Evolutionary conservation across 2,888 invertebrate genomes (phyloP).

Genomic region (Cephus nigrinus): DNA sequence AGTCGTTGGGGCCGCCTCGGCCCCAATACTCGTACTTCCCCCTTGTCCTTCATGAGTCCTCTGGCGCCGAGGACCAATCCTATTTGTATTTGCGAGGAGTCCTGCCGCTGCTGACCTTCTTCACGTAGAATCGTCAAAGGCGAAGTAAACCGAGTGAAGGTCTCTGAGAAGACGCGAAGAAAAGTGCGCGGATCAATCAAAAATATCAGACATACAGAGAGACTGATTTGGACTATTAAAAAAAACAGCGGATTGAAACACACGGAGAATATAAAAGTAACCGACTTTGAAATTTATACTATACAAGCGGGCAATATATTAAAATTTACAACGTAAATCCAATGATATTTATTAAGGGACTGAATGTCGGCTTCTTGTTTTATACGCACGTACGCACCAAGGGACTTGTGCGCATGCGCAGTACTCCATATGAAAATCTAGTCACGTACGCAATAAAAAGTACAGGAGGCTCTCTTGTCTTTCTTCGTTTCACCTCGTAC

Average conservation of each 20-base stretch:
- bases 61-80: constrained; percentile 15
- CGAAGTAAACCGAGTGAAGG: too few species aligned
- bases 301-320: background rate
- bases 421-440: too few species aligned
- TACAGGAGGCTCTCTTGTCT: too few species aligned
- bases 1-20: background rate
- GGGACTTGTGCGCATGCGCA: too few species aligned
- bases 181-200: too few species aligned
- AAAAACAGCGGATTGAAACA: background rate
- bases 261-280: background rate
- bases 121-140: background rate
- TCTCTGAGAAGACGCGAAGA: background rate
- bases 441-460: too few species aligned
- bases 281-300: background rate
- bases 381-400: background rate
- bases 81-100: constrained; percentile 36
- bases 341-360: background rate
- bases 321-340: background rate
- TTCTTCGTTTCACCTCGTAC: too few species aligned
- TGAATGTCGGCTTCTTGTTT: background rate
- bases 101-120: constrained; percentile 14
- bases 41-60: constrained; percentile 14
- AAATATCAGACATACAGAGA: background rate
- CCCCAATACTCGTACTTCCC: constrained; percentile 19
- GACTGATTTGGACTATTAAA: background rate